Conservation (phyloP, 2,113 vertebrate species). For the Pachypanchax playfairii region DNA sequence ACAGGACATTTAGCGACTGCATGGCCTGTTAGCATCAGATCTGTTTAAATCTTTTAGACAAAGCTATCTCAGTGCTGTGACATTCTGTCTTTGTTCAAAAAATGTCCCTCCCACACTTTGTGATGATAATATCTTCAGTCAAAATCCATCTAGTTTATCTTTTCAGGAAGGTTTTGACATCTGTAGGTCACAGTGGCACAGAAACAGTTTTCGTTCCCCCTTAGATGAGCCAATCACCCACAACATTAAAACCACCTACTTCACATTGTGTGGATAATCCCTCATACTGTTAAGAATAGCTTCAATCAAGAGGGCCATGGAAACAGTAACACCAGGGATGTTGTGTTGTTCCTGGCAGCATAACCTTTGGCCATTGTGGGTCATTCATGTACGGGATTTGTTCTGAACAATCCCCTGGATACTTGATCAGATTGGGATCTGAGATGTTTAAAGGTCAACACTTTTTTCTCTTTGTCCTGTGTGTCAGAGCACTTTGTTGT, state of each 20-base stretch:
- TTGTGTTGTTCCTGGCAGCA: not conserved
- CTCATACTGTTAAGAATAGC: not conserved
- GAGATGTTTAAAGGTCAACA: slow-evolving; percentile 1
- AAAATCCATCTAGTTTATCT: slow-evolving; percentile 15
- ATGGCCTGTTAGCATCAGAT: not conserved
- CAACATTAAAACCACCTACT: not conserved
- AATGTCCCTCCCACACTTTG: not conserved
- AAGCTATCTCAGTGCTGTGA: not conserved
- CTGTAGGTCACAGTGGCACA: not conserved
- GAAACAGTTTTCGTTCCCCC: not conserved
- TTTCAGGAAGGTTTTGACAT: not conserved
- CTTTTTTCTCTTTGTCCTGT: not conserved
- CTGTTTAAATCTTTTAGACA: not conserved
- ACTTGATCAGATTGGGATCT: slow-evolving; percentile 1
- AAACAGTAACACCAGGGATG: not conserved
- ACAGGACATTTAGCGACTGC: not conserved
- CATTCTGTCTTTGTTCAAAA: not conserved
- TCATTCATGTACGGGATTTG: not conserved
- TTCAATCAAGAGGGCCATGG: not conserved
- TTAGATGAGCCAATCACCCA: not conserved
- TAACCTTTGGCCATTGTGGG: not conserved
- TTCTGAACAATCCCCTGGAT: not conserved
- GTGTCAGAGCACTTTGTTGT: not conserved
- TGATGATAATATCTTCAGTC: not conserved
- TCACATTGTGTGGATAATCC: not conserved